Base-by-base conservation (phyloP, 1,140 invertebrate species). In the Dreissena polymorpha region DNA sequence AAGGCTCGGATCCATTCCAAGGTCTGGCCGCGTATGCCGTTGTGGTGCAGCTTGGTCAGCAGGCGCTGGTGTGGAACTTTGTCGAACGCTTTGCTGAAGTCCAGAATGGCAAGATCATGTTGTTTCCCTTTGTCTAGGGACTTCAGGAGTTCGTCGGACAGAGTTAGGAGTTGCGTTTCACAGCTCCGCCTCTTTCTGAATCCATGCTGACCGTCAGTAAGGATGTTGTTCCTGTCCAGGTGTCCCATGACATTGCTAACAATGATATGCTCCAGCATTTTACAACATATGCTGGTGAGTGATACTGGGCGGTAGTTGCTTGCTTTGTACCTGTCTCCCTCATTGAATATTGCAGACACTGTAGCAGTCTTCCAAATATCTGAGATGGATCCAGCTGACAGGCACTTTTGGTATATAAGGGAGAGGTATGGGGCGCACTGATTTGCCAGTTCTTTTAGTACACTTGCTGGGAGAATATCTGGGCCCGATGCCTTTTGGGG, bases 231-330 rank as follows among this genome's bases (percentile, higher is more conserved):
- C 10, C 10, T 60, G 29, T 77, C 68, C 13, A 73, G 7, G 27
- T 84, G 73, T 21, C 71, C 29, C 68, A 83, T 84, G 10, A 84
- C 74, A n/a, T 64, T 51, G 50, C 71, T 83, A 8, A 25, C 64
- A 18, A 84, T 63, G 10, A 84, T 75, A 53, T 86, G 76, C 65
- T 87, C 81, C 57, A 87, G 29, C 10, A 86, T 65, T 73, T 86
- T 86, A 64, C 85, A 86, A n/a, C 63, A 14, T 13, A 84, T 86
- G 51, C 23, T 82, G 14, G 83, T 86, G 7, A 86, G 77, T n/a
- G 83, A 85, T 16, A 86, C 73, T n/a, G 70, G 72, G 12, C 57
- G 25, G 25, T 86, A 86, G 68, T 86, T 86, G 7, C 12, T 53
- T 64, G 50, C 53, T 16, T 72, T 74, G 27, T 39, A 29, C 50